Base-by-base conservation (phyloP, 2,797 vertebrate species). In the Ciconia nigra region DNA sequence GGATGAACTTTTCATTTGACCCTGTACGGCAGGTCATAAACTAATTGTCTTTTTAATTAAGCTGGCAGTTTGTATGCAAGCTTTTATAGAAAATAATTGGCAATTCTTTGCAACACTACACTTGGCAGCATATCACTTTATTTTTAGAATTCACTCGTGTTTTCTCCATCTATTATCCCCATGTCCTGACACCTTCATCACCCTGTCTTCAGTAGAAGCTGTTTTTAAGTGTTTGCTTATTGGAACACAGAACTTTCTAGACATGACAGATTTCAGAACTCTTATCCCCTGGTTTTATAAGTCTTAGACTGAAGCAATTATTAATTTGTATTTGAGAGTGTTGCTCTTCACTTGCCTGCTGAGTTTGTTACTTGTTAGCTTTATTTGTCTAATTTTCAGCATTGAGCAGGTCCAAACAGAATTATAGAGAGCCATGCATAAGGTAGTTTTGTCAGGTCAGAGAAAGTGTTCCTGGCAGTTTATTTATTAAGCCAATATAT, bases 41-140 rank as follows among this genome's bases (percentile, higher is more conserved):
- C n/a, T 59, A 77, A 87, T 57, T 93, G 52, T 39, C 80, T 61
- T 79, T 86, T 74, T 89, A 74, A 96, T 88, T 49, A 93, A 88
- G 87, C 58, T 83, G 70, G 57, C 61, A 80, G 90, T 46, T 86
- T 51, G 13, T 28, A 54, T 35, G 69, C 3, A 22, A 44, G 33
- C 51, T 35, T 4, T 4, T 29, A 19, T 1, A 58, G 67, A 59
- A 92, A 93, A 74, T 35, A 71, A 83, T 9, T 79, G 59, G 20
- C 52, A 63, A 70, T 78, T 71, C 58, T 89, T 89, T 90, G 46
- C 57, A 80, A 16, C 28, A 11, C 41, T 28, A 15, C 49, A 19
- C 57, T 76, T 14, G 13, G 57, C 37, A 94, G 71, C 12, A 0
- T 9, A 42, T 51, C 15, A 8, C 70, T 84, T 85, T 70, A 49